Evolutionary conservation across 1,140 invertebrate genomes (phyloP), one percentile per base, ranked within the genome.

Genomic region (Drosophila miranda): DNA sequence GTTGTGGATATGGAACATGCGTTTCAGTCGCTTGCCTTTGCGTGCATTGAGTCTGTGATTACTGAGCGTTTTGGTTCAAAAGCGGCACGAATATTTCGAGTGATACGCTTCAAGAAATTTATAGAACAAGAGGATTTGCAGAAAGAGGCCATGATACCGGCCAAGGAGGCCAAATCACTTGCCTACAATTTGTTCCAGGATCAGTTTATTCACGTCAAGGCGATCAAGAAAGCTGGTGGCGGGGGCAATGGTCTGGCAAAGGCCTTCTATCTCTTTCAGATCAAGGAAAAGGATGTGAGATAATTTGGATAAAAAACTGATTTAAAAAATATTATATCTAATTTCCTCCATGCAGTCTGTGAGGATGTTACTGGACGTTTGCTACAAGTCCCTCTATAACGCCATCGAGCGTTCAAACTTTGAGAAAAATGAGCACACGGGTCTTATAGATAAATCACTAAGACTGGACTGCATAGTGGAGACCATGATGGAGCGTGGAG

Each of bases 101-200:
- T 98, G 56, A 93, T 98, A 30, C 92, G 95, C 14, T 82, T 92
- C 7, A 96, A 95, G 87, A 95, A 95, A 78, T 96, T 94, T 81
- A 94, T 98, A 56, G 96, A 98, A 89, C 95, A 97, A 74, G 96
- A 98, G 71, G 95, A 96, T 89, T 95, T 98, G 64, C 96, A 97
- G 86, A 95, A 96, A 75, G 91, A 96, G 67, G 96, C 95, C 0
- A 97, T 98, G 96, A 94, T 98, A 70, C 95, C 96, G 1, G 94
- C 95, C 14, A 98, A 97, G 90, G 96, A 98, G 91, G 95, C 95
- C 0, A 98, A 98, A 90, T 93, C 95, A 49, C 83, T 97, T 3
- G 95, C 96, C 1, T 97, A 97, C 90, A 94, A 93, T 72, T 91
- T 98, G 57, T 91, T 97, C 34, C 94, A 96, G 90, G 95, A 97